Percentiles rank a stretch among this genome's conserved stretches.
These are phyloP conservation scores for Pongo abelii DNA, from an alignment of 2,113 vertebrate genomes.

Conservation along the genomic window DNA sequence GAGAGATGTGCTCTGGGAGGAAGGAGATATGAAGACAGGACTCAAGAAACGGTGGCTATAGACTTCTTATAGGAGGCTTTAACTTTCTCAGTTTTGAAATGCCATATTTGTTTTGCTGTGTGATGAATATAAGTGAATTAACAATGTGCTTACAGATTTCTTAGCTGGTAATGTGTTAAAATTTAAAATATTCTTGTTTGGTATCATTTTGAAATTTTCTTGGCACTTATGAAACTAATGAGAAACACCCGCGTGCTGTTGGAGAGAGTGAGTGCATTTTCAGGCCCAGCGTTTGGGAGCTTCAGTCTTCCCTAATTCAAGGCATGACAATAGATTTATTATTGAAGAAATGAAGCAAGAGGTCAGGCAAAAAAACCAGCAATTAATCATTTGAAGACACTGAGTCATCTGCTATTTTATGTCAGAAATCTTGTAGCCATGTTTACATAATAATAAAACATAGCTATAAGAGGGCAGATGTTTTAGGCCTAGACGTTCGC, in stretches of 20 bases:
- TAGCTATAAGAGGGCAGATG: background rate
- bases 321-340: background rate
- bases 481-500: background rate
- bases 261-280: background rate
- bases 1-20: slow-evolving; percentile 34
- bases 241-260: background rate
- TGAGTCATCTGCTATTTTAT: background rate
- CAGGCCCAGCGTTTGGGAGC: background rate
- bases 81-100: slow-evolving; percentile 45
- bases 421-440: background rate
- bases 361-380: background rate
- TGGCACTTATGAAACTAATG: slow-evolving; percentile 26
- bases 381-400: background rate
- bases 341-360: slow-evolving; percentile 42
- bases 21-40: slow-evolving; percentile 39
- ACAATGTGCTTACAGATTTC: background rate
- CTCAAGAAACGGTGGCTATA: slow-evolving; percentile 48
- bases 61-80: slow-evolving; percentile 13
- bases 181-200: background rate
- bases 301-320: slow-evolving; percentile 30
- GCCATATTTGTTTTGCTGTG: background rate
- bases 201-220: slow-evolving; percentile 18
- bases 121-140: background rate
- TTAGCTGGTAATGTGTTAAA: background rate
- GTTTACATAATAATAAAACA: background rate